These are phyloP conservation scores for Oscheius sp. DNA, from an alignment of 1,140 invertebrate species.

Conservation along the genomic window DNA sequence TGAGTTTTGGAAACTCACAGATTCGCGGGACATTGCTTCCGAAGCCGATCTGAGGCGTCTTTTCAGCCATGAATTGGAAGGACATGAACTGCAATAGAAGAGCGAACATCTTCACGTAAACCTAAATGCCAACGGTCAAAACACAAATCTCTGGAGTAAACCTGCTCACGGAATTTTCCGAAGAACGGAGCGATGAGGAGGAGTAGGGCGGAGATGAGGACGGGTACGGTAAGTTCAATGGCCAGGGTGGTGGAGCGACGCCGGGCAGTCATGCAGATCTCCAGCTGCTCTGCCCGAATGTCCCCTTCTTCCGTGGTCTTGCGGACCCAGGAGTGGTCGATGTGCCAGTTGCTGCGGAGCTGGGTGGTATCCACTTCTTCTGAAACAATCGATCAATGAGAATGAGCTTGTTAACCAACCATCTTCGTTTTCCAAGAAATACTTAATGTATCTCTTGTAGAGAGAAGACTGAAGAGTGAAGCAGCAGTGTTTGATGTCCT, in stretches of 20 bases:
- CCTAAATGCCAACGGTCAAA: conserved; percentile 6
- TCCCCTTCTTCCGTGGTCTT: conserved; percentile 36
- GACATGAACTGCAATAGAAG: conserved; percentile 45
- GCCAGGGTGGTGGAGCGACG: conserved; percentile 37
- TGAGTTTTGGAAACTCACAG: conserved; percentile 31
- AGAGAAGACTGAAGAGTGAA: conserved; percentile 41
- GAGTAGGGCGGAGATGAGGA: conserved; percentile 41
- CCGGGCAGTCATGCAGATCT: conserved; percentile 38
- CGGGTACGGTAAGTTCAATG: conserved; percentile 43
- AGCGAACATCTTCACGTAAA: conserved; percentile 47
- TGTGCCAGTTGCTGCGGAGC: conserved; percentile 43
- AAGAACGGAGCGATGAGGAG: conserved; percentile 45
- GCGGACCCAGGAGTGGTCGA: conserved; percentile 33
- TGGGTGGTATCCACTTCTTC: conserved; percentile 28
- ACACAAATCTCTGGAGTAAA: background rate
- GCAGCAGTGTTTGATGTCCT: conserved; percentile 45
- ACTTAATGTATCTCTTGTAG: conserved; percentile 43
- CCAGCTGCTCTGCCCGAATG: conserved; percentile 36
- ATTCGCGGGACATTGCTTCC: conserved; percentile 43
- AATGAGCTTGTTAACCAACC: background rate
- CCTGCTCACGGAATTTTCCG: conserved; percentile 43
- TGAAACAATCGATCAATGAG: conserved; percentile 3
- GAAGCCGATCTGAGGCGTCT: conserved; percentile 44
- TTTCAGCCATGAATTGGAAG: conserved; percentile 43
- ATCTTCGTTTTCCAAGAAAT: conserved; percentile 38